Evolutionary conservation across 2,797 vertebrate species (phyloP).

Genomic region (Loris lydekkerianus): DNA sequence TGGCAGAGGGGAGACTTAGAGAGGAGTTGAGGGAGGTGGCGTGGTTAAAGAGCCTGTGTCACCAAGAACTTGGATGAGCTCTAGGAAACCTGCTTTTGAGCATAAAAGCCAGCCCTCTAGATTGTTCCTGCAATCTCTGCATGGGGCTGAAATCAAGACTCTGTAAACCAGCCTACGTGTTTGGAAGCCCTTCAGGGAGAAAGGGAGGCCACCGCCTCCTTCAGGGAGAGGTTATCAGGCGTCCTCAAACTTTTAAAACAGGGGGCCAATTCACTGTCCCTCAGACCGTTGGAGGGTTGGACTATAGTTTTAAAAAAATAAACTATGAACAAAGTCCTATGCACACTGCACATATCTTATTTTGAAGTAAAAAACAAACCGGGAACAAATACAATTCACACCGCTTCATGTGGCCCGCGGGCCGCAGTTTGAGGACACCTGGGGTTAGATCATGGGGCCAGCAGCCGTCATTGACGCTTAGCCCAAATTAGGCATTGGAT

Average conservation of each 20-base stretch:
- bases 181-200: constrained; percentile 47
- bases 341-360: too few relatives aligned
- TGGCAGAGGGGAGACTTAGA: background rate
- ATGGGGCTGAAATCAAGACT: constrained; percentile 9
- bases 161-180: background rate
- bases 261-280: too few relatives aligned
- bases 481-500: background rate
- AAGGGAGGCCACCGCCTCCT: background rate
- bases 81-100: constrained; percentile 56
- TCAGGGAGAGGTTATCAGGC: background rate
- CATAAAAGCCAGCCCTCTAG: constrained; percentile 52
- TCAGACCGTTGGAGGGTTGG: too few relatives aligned
- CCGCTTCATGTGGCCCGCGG: too few relatives aligned
- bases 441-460: too few relatives aligned
- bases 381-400: too few relatives aligned
- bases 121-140: constrained; percentile 60
- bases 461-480: background rate
- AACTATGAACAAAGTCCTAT: too few relatives aligned
- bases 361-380: too few relatives aligned
- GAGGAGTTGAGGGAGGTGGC: background rate
- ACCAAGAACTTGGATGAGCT: background rate
- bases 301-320: too few relatives aligned
- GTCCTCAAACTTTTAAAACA: too few relatives aligned
- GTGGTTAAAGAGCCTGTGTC: background rate
- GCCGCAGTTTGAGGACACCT: too few relatives aligned